Evolutionary conservation across 2,113 vertebrate species (phyloP), one percentile per base, ranked within the genome.

Genomic region (Potamarius usumacintae): DNA sequence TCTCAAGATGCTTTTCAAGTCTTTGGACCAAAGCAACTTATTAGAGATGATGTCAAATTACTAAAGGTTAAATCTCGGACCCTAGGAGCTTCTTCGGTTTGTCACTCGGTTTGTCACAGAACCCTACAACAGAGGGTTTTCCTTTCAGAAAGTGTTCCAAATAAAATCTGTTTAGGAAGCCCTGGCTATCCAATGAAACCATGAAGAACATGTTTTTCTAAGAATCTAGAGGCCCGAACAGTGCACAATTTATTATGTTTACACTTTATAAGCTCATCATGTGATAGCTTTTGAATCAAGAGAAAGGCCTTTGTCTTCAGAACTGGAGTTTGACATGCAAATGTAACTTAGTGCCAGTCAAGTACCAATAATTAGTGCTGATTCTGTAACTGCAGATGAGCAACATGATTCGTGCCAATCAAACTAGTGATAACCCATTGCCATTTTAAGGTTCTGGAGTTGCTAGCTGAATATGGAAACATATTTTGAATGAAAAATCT

Each of bases 401-500:
- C 30, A 42, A 42, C 69, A 18, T 20, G 8, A 72, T 72, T 72
- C 17, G 30, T 34, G 30, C 17, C 65, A 72, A 72, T 48, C 20
- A 42, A 34, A 20, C 8, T 72, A 34, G 27, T 14, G 11, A 67
- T 71, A 71, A 34, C 15, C 9, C 71, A 48, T 10, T 48, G 34
- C 2, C 7, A 48, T 74, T 74, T 22, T 74, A 48, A 50, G 30
- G 12, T 34, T 8, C 18, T 50, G 4, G 42, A 50, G 8, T 76
- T 76, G 18, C 7, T 22, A 48, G 42, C 25, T 53, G 15, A 77
- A 82, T 48, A 30, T 60, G 9, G 7, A 50, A 50, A 20, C 11
- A 71, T 55, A 84, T 57, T 60, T 58, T 2, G 1, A 4, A 48
- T 50, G 5, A 85, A 85, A 30, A 11, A 1, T 42, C 96, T 95